A percentile compares a stretch with the other conserved stretches of the same genome.
Evolutionary conservation across 2,113 vertebrate genomes (phyloP).

Genomic region (Phalacrocorax carbo): DNA sequence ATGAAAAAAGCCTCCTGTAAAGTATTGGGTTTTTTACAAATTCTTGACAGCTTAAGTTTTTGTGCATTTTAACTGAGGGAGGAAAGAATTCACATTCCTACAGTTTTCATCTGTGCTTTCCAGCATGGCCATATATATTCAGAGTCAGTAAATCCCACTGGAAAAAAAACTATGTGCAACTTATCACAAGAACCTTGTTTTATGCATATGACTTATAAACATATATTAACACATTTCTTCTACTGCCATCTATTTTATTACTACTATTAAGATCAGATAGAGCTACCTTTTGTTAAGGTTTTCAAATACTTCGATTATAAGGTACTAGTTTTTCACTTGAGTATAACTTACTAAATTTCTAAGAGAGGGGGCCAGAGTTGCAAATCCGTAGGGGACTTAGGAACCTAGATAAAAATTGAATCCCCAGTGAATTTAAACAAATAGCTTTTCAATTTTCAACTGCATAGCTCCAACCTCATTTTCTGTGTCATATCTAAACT

Average conservation of each 20-base stretch:
- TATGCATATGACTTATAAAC: background rate
- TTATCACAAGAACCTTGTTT: background rate
- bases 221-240: background rate
- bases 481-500: background rate
- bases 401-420: background rate
- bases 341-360: background rate
- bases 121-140: background rate
- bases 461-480: background rate
- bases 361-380: background rate
- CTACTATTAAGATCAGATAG: background rate
- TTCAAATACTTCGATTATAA: background rate
- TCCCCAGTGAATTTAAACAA: background rate
- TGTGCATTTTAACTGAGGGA: background rate
- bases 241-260: background rate
- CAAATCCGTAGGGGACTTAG: background rate
- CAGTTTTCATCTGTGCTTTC: background rate
- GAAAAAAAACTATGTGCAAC: background rate
- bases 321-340: background rate
- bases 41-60: background rate
- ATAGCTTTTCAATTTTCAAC: background rate
- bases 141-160: background rate
- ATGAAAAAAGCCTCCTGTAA: background rate
- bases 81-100: background rate
- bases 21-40: background rate
- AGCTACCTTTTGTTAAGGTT: background rate